Evolutionary conservation across 2,888 invertebrate genomes (phyloP), one percentile per base, ranked within the genome.

Genomic region (Ptilodon capucinus): DNA sequence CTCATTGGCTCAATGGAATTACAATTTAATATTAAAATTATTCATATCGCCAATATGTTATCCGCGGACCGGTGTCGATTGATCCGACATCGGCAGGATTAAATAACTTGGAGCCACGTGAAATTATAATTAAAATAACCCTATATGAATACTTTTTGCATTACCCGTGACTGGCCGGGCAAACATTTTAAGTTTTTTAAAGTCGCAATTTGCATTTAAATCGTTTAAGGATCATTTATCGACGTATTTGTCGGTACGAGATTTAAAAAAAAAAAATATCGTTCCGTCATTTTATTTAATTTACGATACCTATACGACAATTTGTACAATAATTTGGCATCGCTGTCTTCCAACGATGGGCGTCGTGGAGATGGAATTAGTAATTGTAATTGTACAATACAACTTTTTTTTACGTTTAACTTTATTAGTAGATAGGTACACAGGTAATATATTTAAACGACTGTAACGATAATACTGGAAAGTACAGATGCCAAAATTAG

Each of bases 41-140:
- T 76, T 70, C 70, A 68, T 64, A 61, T 62, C 54, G 65, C 49
- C 54, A 54, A 61, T 61, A 62, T 57, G 60, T 61, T 39, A 39
- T 16, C 50, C 41, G 16, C 36, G 48, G 40, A 60, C 55, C 64
- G 64, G 58, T 61, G 50, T 53, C 68, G 65, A 74, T 67, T 71
- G 71, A 66, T 74, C 62, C 66, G 63, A 63, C 65, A 60, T 54
- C 64, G 57, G 59, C 64, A 56, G 79, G 77, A 77, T 82, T 81
- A 79, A 78, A 76, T 71, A 71, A 71, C 63, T 70, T 60, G 67
- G 53, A 70, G 70, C 70, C 68, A 74, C 71, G 71, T 71, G 69
- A 73, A 76, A 75, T 78, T 79, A 81, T 79, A 84, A 85, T 86
- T 85, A 84, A 82, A 81, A 80, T 81, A 78, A 75, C 63, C 69